Evolutionary conservation across 2,113 vertebrate species (phyloP), one percentile per base, ranked within the genome.

Genomic region (Acanthochromis polyacanthus): DNA sequence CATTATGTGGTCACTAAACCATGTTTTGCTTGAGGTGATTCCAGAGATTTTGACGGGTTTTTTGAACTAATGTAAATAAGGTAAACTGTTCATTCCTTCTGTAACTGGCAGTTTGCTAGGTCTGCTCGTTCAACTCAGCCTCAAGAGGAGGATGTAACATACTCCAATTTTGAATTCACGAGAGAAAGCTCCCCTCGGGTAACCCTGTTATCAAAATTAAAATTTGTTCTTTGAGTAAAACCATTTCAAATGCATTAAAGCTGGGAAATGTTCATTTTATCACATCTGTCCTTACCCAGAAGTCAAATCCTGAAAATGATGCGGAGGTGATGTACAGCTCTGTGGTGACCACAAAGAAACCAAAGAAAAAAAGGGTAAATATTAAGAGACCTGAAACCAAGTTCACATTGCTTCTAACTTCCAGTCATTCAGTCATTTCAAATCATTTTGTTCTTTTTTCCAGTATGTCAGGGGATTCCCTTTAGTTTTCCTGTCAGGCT

Each of bases 251-350:
- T 50, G 5, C 16, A 51, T 51, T 8, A 20, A 7, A 36, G 32
- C 32, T 36, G 32, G 9, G 10, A 36, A 36, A 36, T 43, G 40
- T 14, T 43, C 14, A 38, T 10, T 63, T 5, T 63, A 9, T 56
- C 10, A 52, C 28, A 16, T 65, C 23, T 75, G 12, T 51, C 62
- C n/a, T 40, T 9, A 16, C 51, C 9, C 36, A 88, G 85, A 67
- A 4, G 0, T 8, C 16, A 19, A 0, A 2, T 57, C 8, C 14
- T 70, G 58, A 60, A 57, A 58, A 20, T 17, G 74, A 75, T 1
- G 23, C 0, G 7, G 66, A 69, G 10, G 53, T 72, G 15, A 28
- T 28, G 1, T 81, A 84, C 78, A 69, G 52, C 36, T 56, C 66
- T 56, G 78, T 82, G 57, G 40, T 64, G 19, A 10, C 5, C 16